Base-by-base conservation (phyloP, 1,140 invertebrate species). In the Oreohelix idahoensis region DNA sequence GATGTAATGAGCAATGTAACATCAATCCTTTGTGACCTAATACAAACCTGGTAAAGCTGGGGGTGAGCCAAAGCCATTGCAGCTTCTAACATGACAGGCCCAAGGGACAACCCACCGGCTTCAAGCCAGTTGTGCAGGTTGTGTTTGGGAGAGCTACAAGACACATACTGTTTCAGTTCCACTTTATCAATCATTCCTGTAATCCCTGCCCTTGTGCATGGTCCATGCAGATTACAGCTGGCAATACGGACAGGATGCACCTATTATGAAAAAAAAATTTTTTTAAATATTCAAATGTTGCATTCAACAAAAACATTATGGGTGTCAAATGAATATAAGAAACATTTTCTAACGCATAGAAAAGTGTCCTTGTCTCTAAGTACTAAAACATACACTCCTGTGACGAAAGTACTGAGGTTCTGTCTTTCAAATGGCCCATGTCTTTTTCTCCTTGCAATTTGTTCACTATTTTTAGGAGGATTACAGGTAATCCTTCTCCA, bases 171-270 rank as follows among this genome's bases (percentile, higher is more conserved):
- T 32, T 95, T 93, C 10, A 97, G 87, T 73, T 95, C 93, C 81
- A 97, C 95, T 83, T 96, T 95, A 45, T 97, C 96, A 79, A 99
- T 90, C 53, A 98, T 93, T 39, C 95, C 95, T n/a, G 97, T 98
- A 5, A 98, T 94, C 0, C 98, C 98, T 35, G 95, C 96, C 86
- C 96, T 96, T 13, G 97, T 97, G 88, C 97, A 95, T 85, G 96
- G 95, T 0, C 97, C 97, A 91, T 99, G 98, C 13, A 99, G 93
- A 94, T 99, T 99, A 90, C 98, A 99, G 42, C 96, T 97, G 26
- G 97, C 95, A 63, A 98, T 90, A 66, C 97, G 95, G 29, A 98
- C 94, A 5, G 97, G 97, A 71, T 96, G 96, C 78, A 97, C 91
- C 95, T 96, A 23, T 42, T n/a, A 42, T 87, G 26, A 92, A 85